phyloP scores from a whole-genome alignment of 2,113 vertebrate species.

The Columba janthina region DNA sequence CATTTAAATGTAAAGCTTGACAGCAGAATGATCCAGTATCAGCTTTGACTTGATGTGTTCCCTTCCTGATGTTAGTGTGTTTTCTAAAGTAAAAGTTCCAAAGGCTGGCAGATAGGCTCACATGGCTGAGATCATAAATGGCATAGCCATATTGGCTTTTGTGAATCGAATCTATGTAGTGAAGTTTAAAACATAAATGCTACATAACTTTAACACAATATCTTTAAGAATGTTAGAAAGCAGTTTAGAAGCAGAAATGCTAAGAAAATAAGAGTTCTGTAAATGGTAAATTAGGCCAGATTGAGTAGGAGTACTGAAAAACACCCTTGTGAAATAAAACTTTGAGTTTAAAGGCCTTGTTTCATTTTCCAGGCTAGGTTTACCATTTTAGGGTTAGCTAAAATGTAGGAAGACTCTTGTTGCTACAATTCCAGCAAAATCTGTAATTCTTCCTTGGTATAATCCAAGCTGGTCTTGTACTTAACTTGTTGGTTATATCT shows the following conservation, averaged over 20 bases:
- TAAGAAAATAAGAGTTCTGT: not conserved
- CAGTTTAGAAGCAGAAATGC: not conserved
- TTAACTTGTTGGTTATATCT: not conserved
- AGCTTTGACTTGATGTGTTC: not conserved
- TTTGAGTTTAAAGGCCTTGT: not conserved
- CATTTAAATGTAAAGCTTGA: not conserved
- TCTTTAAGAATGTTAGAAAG: not conserved
- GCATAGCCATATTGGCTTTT: not conserved
- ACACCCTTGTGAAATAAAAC: not conserved
- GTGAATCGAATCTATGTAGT: not conserved
- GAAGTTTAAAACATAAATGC: not conserved
- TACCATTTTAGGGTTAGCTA: not conserved
- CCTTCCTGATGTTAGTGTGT: not conserved
- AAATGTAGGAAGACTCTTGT: not conserved
- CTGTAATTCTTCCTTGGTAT: not conserved
- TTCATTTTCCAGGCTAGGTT: not conserved
- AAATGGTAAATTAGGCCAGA: not conserved
- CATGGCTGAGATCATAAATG: not conserved
- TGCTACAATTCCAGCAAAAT: not conserved
- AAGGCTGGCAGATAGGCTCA: not conserved
- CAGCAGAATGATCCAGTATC: not conserved
- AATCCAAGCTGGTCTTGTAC: not conserved
- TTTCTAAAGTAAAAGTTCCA: not conserved
- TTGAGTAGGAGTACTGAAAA: not conserved
- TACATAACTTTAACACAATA: not conserved